Evolutionary conservation across 2,888 invertebrate genomes (phyloP), one percentile per base, ranked within the genome.

Genomic region (Parthenolecanium corni): DNA sequence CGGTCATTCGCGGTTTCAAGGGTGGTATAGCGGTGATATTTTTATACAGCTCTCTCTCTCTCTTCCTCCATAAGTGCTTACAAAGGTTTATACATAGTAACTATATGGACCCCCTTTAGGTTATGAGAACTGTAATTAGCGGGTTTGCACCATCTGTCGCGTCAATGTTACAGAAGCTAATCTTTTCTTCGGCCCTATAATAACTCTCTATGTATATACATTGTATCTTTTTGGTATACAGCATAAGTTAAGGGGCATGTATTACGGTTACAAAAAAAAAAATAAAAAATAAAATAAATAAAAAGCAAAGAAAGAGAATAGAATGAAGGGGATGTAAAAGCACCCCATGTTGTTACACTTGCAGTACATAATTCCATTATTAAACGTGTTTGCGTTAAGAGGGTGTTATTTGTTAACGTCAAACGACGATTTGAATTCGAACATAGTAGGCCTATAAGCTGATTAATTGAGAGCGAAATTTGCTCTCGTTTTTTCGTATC

Each of bases 321-420:
- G 42, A 40, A 24, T 9, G 42, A 14, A 44, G 44, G 44, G 42
- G 23, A 21, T 11, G 49, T 21, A 49, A 49, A 58, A 25, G 16
- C 23, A 58, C 47, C 58, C 58, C 58, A 46, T 58, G 36, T 58
- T 58, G 58, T 49, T 46, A 58, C 58, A 58, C 58, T 58, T 58
- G 58, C 58, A 58, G 58, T 58, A 58, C 31, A 58, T 58, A 58
- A 58, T 58, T 58, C 58, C 58, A 58, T 58, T 58, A 58, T 58
- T 58, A 58, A 58, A 58, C 58, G 58, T 58, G 58, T 58, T 58
- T 58, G 58, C 47, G 31, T 58, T 47, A 47, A 58, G 47, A 58
- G 58, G 58, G 58, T 58, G 58, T 58, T 58, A 47, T 58, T 58
- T 58, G 58, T 58, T 58, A 58, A 58, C 49, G 58, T 58, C 58